Evolutionary conservation across 2,113 vertebrate species (phyloP), one percentile per base, ranked within the genome.

Genomic region (Verasper variegatus): DNA sequence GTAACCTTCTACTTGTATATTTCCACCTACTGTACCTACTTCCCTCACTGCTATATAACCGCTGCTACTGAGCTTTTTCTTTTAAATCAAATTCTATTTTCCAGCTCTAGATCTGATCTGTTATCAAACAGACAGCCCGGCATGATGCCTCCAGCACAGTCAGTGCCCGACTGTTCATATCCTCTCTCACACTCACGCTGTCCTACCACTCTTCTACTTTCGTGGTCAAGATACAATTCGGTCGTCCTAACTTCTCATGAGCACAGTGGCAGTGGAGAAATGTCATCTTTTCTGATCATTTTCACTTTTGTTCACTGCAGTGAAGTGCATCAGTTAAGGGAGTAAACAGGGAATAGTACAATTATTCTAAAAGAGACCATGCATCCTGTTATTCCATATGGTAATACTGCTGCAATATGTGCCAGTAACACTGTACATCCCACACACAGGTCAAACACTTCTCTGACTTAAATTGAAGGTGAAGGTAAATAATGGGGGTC

Each of bases 401-500:
- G 52, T 42, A 51, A 51, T 51, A 51, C 7, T 74, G 64, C 82
- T 61, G 42, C 20, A 23, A 80, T 62, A 57, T 52, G 70, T 68
- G 60, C 47, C 59, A 74, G 79, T 68, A 51, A 20, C 37, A 40
- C 26, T 51, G 35, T n/a, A 51, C 26, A 67, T 24, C 45, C 59
- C 52, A 58, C 5, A 52, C 8, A 5, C 17, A 1, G 37, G 54
- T 65, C 49, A 81, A 56, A 81, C 80, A 75, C 42, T 17, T 66
- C 20, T 31, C 52, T 0, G 10, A 82, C 60, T 79, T 57, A 24
- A 70, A 72, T 66, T 60, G 5, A 21, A 82, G 76, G 56, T 73
- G 58, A 79, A 81, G n/a, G 72, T 69, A 77, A 87, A 71, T 74
- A 88, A 82, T 58, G 51, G 65, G 60, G 66, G 15, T 71, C 70